Evolutionary conservation across 2,797 vertebrate species (phyloP).

Genomic region (Acridotheres tristis): DNA sequence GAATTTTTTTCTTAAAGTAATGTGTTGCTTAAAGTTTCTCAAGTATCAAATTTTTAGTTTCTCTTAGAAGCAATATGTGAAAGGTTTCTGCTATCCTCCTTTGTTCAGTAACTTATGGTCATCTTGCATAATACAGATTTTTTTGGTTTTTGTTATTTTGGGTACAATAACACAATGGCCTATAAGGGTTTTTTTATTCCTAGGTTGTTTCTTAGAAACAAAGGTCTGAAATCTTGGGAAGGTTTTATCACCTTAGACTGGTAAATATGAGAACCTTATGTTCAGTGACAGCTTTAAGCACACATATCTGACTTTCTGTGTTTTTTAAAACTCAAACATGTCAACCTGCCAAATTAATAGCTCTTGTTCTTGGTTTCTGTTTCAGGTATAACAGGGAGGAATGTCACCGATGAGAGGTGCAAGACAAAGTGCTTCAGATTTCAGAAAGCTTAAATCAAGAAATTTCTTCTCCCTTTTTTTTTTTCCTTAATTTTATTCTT

Average conservation of each 20-base stretch:
- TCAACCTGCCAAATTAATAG: background rate
- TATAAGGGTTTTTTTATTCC: background rate
- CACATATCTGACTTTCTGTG: background rate
- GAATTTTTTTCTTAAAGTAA: background rate
- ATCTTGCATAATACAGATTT: background rate
- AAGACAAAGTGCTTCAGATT: background rate
- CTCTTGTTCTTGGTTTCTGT: background rate
- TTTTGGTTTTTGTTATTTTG: background rate
- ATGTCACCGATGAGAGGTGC: background rate
- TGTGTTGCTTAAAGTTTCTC: background rate
- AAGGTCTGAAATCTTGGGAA: background rate
- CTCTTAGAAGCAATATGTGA: background rate
- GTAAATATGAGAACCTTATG: conserved; percentile 13
- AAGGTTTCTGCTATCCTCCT: background rate
- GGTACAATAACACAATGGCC: background rate
- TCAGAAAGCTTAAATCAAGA: background rate
- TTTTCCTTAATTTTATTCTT: background rate
- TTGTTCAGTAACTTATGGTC: background rate
- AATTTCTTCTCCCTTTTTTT: background rate
- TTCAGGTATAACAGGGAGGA: background rate
- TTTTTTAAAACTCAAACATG: background rate
- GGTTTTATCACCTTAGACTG: background rate
- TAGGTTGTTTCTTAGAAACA: background rate
- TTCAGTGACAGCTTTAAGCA: background rate
- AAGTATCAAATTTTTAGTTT: background rate